These are phyloP conservation scores for Meda fulgida DNA, from an alignment of 2,797 vertebrate genomes.

Conservation along the genomic window DNA sequence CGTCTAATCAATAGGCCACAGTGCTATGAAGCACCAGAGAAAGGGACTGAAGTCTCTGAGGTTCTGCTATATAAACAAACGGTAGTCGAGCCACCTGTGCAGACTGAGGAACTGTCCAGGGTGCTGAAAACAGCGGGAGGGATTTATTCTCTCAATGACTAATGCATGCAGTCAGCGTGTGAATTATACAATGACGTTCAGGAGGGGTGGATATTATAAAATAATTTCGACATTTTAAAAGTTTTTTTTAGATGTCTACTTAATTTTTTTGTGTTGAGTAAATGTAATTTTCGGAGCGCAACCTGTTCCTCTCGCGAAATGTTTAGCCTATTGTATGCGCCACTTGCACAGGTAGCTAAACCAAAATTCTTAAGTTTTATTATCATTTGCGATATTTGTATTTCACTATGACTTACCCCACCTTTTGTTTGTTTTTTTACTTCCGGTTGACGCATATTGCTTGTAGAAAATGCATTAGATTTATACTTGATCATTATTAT, in stretches of 20 bases:
- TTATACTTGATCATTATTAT: not conserved
- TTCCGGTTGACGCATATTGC: not conserved
- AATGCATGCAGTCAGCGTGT: not conserved
- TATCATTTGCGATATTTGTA: not conserved
- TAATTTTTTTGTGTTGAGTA: not conserved
- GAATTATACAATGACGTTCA: constrained; percentile 23
- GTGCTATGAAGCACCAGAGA: not conserved
- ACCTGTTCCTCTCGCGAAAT: not conserved
- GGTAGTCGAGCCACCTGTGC: constrained; percentile 28
- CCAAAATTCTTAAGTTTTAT: not conserved
- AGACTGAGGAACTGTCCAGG: constrained; percentile 67
- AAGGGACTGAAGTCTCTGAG: not conserved
- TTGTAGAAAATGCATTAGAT: not conserved
- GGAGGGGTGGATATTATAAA: not conserved
- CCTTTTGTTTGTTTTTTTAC: not conserved
- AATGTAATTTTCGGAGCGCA: not conserved
- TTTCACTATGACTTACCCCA: not conserved
- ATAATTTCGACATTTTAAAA: not conserved
- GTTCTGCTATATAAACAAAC: constrained; percentile 19
- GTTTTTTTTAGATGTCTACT: not conserved
- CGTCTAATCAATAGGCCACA: constrained; percentile 31
- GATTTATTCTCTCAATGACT: not conserved
- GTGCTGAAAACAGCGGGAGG: constrained; percentile 64
- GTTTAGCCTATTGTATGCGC: not conserved
- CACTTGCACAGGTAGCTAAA: not conserved